Evolutionary conservation across 2,888 invertebrate species (phyloP).

Genomic region (Resseliella maxima): DNA sequence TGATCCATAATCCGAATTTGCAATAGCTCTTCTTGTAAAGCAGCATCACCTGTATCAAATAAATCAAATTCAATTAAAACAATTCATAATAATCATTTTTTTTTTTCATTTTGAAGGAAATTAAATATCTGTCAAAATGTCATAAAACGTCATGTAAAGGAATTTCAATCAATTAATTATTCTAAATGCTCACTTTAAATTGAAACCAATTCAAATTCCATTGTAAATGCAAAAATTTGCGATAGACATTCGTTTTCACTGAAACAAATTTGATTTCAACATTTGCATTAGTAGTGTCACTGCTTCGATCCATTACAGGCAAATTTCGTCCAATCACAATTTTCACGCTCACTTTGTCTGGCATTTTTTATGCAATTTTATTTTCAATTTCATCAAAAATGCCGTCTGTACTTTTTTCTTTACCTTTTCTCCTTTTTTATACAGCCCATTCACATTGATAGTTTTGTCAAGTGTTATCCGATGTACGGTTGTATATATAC

Average conservation of each 20-base stretch:
- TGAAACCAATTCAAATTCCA: constrained; percentile 98
- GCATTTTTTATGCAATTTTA: constrained; percentile 74
- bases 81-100: too few species aligned
- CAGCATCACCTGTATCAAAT: constrained; percentile 76
- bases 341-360: constrained; percentile 95
- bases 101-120: background rate
- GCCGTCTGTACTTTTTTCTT: too few species aligned
- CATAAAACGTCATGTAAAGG: background rate
- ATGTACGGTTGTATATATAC: too few species aligned
- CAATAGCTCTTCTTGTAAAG: constrained; percentile 96
- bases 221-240: constrained; percentile 94
- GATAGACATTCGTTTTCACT: constrained; percentile 94
- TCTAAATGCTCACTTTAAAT: constrained; percentile 74
- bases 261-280: constrained; percentile 96
- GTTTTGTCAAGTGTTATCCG: too few species aligned
- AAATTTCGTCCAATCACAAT: constrained; percentile 93
- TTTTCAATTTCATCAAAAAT: too few species aligned
- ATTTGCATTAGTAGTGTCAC: constrained; percentile 97
- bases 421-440: too few species aligned
- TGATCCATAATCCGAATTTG: constrained; percentile 97
- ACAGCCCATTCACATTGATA: too few species aligned
- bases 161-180: constrained; percentile 68
- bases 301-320: constrained; percentile 96
- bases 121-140: background rate
- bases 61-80: too few species aligned